Evolutionary conservation across 2,797 vertebrate species (phyloP), one percentile per base, ranked within the genome.

Genomic region (Spatula clypeata): DNA sequence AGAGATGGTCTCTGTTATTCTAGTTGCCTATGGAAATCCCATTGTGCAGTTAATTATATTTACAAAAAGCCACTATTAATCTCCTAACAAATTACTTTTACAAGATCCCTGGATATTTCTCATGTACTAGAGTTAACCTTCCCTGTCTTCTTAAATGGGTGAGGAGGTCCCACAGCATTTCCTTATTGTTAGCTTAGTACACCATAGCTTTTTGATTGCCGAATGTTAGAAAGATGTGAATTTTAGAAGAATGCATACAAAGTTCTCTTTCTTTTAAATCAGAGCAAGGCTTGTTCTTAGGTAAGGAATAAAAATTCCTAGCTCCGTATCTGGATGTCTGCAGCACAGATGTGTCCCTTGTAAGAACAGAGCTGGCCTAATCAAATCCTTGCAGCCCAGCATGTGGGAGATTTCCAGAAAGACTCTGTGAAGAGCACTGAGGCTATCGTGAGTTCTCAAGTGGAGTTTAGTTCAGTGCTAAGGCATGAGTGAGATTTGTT

Each of bases 381-480:
- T 86, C 20, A 67, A 34, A 62, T 64, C 17, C 53, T 79, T 71
- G 53, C 26, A 53, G 42, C 29, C 9, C 38, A 71, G 3, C 1
- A 0, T 71, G 4, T 9, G 6, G 31, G 38, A 49, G 0, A 0
- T 23, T 20, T 69, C 51, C 49, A 54, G 44, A 72, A 31, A 44
- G 11, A 57, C 54, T 16, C 45, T 77, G 13, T 64, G 23, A 1
- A 0, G 13, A 42, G 20, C 3, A 0, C 36, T 62, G 36, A 36
- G 40, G 10, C n/a, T 76, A 60, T 85, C 18, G 26, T 51, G 12
- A 53, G 19, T 40, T 79, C 34, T 38, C 14, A 60, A 13, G 31
- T 58, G 5, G 17, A 54, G 26, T 53, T 81, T 84, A 31, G 61
- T 80, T 69, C 66, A 72, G 15, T 86, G 12, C n/a, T 44, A 40